Percentiles rank a stretch among this genome's conserved stretches.
Conservation (phyloP, 2,888 invertebrate species). For the Pyrocoelia pectoralis region DNA sequence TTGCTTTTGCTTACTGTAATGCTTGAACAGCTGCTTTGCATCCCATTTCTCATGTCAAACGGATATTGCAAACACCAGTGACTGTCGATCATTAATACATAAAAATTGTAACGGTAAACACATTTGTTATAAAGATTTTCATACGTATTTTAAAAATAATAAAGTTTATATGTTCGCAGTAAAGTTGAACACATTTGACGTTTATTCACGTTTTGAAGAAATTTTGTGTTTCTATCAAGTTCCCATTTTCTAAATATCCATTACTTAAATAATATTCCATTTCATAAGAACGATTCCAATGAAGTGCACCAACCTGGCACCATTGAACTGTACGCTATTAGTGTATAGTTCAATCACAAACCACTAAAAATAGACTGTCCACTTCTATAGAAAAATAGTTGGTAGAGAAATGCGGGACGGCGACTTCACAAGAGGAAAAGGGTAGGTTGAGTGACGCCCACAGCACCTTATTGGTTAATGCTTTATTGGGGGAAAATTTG, state of each 20-base stretch:
- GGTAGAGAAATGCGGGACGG: no score
- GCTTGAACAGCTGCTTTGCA: constrained; percentile 79
- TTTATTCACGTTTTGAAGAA: constrained; percentile 10
- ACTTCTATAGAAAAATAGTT: no score
- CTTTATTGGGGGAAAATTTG: no score
- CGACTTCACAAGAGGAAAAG: no score
- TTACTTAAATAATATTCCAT: not conserved
- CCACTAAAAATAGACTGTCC: no score
- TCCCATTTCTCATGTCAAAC: constrained; percentile 63
- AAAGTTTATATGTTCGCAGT: not conserved
- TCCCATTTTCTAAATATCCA: not conserved
- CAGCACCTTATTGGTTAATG: no score
- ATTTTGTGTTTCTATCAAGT: not conserved
- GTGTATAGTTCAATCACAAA: no score
- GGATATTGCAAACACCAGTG: not conserved
- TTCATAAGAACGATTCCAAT: no score
- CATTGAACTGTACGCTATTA: no score
- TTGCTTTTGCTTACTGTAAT: constrained; percentile 66
- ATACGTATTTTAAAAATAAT: not conserved
- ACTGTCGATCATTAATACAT: not conserved
- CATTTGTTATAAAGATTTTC: constrained; percentile 3
- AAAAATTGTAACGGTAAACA: not conserved
- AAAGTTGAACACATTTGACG: constrained; percentile 5
- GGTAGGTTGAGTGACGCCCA: no score
- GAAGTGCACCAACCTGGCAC: no score